Conservation (phyloP, 2,888 invertebrate species). For the Andrena bucephala region DNA sequence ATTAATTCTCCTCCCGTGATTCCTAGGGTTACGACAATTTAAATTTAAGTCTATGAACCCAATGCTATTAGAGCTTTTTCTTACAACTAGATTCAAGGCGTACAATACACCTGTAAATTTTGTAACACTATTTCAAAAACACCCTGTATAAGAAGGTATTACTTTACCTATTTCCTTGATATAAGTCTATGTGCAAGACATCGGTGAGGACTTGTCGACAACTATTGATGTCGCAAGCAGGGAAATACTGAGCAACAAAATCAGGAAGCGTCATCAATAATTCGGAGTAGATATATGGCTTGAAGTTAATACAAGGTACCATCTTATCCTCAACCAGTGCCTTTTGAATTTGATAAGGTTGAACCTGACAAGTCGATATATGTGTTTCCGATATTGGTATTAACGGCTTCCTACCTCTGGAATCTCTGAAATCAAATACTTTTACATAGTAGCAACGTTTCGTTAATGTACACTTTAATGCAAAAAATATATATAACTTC, state of each 20-base stretch:
- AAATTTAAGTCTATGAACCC: too few species aligned
- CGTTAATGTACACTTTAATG: background rate
- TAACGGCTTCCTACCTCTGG: conserved; percentile 87
- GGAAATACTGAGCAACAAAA: conserved; percentile 93
- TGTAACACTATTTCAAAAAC: too few species aligned
- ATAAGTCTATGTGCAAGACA: conserved; percentile 92
- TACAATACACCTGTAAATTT: too few species aligned
- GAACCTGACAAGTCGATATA: conserved; percentile 86
- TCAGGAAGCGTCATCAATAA: conserved; percentile 93
- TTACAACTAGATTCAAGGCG: too few species aligned
- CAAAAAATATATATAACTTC: background rate
- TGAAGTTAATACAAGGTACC: conserved; percentile 95
- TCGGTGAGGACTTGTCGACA: conserved; percentile 92
- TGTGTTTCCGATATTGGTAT: conserved; percentile 90
- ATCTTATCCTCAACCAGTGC: conserved; percentile 92
- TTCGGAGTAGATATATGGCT: conserved; percentile 93
- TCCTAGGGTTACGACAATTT: too few species aligned
- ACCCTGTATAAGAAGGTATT: background rate
- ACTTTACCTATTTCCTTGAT: conserved; percentile 92
- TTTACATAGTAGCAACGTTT: background rate
- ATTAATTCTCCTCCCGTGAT: too few species aligned
- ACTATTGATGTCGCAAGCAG: conserved; percentile 90
- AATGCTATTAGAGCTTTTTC: too few species aligned
- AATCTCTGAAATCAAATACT: conserved; percentile 75
- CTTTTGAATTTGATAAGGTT: conserved; percentile 89